phyloP scores from a whole-genome alignment of 2,113 vertebrate species.

The Megalops atlanticus region DNA sequence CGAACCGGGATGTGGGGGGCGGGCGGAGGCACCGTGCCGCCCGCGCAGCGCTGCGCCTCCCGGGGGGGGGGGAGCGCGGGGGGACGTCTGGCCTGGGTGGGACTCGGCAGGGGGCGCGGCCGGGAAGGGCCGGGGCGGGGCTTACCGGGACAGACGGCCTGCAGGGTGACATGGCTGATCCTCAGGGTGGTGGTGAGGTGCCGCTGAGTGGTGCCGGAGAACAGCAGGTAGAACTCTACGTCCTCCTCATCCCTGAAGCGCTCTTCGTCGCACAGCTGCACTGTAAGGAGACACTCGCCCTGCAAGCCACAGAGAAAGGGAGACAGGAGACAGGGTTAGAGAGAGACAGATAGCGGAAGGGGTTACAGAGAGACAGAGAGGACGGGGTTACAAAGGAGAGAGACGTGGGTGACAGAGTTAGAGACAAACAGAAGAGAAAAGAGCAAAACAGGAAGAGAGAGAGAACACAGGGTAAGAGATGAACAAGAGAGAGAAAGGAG shows the following conservation, averaged over 20 bases:
- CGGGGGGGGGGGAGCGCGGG: not conserved
- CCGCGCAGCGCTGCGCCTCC: not conserved
- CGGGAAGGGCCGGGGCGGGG: not conserved
- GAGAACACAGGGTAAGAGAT: not conserved
- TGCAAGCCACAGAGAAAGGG: conserved; percentile 48
- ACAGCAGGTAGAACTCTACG: conserved; percentile 87
- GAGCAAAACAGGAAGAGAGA: not conserved
- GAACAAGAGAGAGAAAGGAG: not conserved
- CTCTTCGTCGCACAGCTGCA: conserved; percentile 82
- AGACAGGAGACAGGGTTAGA: conserved; percentile 4
- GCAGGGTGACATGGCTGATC: conserved; percentile 79
- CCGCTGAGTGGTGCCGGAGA: conserved; percentile 84
- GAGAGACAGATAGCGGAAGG: not conserved
- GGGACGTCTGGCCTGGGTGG: not conserved
- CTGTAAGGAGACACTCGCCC: conserved; percentile 88
- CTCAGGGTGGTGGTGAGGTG: conserved; percentile 87
- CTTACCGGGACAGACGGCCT: conserved; percentile 90
- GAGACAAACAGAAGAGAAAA: not conserved
- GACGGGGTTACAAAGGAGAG: not conserved
- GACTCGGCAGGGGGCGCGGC: not conserved
- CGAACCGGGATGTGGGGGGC: not conserved
- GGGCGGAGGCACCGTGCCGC: not conserved
- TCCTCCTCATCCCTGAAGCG: conserved; percentile 73
- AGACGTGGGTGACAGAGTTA: not conserved
- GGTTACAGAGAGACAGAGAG: not conserved